Percentiles rank a stretch among this genome's conserved stretches.
Evolutionary conservation across 2,888 invertebrate species (phyloP).

Genomic region (Lacanobia wlatinum): DNA sequence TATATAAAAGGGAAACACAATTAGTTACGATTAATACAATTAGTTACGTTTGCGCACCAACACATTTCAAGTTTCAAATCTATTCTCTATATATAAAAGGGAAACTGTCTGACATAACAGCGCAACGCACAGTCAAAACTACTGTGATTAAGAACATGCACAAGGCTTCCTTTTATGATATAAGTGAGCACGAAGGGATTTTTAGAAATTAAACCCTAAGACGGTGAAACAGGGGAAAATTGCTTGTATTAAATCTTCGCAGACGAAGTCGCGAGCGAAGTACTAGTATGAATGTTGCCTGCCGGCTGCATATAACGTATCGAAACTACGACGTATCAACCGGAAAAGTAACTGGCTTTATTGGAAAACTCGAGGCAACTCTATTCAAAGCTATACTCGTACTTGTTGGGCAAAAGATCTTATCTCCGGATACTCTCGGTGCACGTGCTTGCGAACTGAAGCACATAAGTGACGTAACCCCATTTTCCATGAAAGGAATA

Average conservation of each 20-base stretch:
- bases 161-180: too few relatives aligned
- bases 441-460: slow-evolving; percentile 48
- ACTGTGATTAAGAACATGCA: too few relatives aligned
- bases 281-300: slow-evolving; percentile 2
- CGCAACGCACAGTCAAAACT: too few relatives aligned
- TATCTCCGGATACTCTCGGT: slow-evolving; percentile 50
- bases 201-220: too few relatives aligned
- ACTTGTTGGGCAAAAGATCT: slow-evolving; percentile 55
- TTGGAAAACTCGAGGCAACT: slow-evolving; percentile 61
- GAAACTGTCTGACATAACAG: neutral
- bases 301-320: slow-evolving; percentile 26
- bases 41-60: slow-evolving; percentile 1
- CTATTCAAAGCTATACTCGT: slow-evolving; percentile 51
- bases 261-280: too few relatives aligned
- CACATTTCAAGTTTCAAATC: slow-evolving; percentile 14
- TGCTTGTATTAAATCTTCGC: too few relatives aligned
- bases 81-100: too few relatives aligned
- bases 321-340: slow-evolving; percentile 41
- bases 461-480: slow-evolving; percentile 34
- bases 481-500: slow-evolving; percentile 31
- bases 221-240: too few relatives aligned
- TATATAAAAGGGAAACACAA: neutral
- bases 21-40: too few relatives aligned
- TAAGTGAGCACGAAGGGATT: too few relatives aligned
- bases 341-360: slow-evolving; percentile 57